Percentiles rank a stretch among this genome's conserved stretches.
These are phyloP conservation scores for Masnerella sp. DNA, from an alignment of 2,888 invertebrate species.

Conservation along the genomic window DNA sequence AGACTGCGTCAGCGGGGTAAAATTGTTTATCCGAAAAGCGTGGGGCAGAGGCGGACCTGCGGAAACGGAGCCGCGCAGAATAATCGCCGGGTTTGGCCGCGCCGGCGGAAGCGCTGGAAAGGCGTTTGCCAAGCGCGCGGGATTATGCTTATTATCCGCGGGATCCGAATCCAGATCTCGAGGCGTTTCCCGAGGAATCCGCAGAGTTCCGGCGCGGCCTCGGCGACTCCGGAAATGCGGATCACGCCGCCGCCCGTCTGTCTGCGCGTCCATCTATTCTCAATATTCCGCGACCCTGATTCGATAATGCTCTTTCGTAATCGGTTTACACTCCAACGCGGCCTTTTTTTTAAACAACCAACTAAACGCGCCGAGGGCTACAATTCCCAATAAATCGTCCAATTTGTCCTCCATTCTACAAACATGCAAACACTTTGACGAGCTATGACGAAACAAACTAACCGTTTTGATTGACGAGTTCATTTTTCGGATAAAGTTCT, in stretches of 20 bases:
- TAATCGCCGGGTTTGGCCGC: conserved; percentile 38
- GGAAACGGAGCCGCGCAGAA: conserved; percentile 18
- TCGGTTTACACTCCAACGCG: conserved; percentile 18
- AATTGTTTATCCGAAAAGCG: conserved; percentile 39
- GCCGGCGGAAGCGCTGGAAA: conserved; percentile 36
- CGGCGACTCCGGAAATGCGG: conserved; percentile 51
- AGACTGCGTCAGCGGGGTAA: conserved; percentile 5
- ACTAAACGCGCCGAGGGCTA: too few relatives aligned
- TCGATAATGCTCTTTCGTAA: conserved; percentile 56
- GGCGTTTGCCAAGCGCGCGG: conserved; percentile 48
- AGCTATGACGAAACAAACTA: too few relatives aligned
- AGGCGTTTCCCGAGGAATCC: conserved; percentile 16
- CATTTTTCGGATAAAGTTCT: too few relatives aligned
- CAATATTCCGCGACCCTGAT: conserved; percentile 54
- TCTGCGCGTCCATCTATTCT: conserved; percentile 32
- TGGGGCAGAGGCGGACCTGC: conserved; percentile 10
- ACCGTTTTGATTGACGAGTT: too few relatives aligned
- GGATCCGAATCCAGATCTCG: conserved; percentile 16
- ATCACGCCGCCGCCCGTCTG: conserved; percentile 37
- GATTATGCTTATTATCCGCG: conserved; percentile 50
- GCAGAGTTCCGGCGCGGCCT: conserved; percentile 34
- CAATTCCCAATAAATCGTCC: too few relatives aligned
- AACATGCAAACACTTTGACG: too few relatives aligned
- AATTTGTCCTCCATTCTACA: too few relatives aligned
- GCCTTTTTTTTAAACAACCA: too few relatives aligned